These are phyloP conservation scores for Tinamus guttatus DNA, from an alignment of 2,113 vertebrate species.

Conservation along the genomic window DNA sequence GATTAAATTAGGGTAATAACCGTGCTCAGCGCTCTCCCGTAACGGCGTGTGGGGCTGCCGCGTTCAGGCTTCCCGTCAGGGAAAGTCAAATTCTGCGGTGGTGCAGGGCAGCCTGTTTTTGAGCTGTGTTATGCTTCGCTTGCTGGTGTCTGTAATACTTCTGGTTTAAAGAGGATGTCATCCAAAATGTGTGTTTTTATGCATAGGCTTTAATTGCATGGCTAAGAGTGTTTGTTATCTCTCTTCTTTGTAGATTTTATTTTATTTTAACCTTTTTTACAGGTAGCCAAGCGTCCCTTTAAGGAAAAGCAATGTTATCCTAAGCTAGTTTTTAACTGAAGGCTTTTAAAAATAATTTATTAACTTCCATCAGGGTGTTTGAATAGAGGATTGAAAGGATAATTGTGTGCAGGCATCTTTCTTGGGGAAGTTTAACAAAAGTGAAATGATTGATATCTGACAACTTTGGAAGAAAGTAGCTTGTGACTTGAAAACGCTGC, in stretches of 20 bases:
- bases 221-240: background rate
- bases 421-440: background rate
- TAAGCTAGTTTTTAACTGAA: background rate
- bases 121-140: background rate
- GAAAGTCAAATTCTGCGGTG: background rate
- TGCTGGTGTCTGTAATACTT: background rate
- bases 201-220: background rate
- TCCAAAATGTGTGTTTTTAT: background rate
- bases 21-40: background rate
- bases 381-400: conserved; percentile 1
- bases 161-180: fast-evolving
- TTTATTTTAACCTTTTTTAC: background rate
- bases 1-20: background rate
- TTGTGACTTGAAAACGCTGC: background rate
- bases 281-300: background rate
- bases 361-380: background rate
- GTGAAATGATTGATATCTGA: background rate
- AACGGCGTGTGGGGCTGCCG: fast-evolving
- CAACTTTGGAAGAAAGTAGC: background rate
- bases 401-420: conserved; percentile 33
- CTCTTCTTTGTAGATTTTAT: background rate
- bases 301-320: background rate
- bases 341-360: background rate
- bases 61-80: background rate
- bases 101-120: no score